Conservation (phyloP, 1,140 invertebrate genomes). For the Drosophila gunungcola region DNA sequence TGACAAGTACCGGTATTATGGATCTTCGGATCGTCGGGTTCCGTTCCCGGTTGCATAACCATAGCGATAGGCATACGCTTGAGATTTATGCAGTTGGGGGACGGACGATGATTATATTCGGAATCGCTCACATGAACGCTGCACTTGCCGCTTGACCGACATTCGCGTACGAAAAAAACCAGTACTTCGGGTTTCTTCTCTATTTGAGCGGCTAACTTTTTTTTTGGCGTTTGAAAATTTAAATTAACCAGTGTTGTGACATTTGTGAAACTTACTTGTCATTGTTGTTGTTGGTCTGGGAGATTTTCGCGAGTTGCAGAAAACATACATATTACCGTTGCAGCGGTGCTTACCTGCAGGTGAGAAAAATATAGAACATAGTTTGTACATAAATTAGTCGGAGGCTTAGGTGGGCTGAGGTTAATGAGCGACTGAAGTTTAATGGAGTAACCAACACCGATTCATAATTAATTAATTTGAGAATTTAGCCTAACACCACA, state of each 20-base stretch:
- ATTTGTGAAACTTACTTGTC: conserved; percentile 49
- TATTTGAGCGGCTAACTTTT: conserved; percentile 4
- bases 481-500: background rate
- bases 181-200: conserved; percentile 35
- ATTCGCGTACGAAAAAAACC: conserved; percentile 35
- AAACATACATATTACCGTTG: conserved; percentile 4
- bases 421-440: conserved; percentile 9
- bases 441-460: conserved; percentile 2
- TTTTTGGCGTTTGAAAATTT: conserved; percentile 27
- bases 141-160: conserved; percentile 60
- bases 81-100: conserved; percentile 29
- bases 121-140: conserved; percentile 47
- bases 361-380: conserved; percentile 3
- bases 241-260: conserved; percentile 42
- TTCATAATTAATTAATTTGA: conserved; percentile 5
- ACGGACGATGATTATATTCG: conserved; percentile 30
- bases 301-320: conserved; percentile 4
- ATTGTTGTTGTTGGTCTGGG: conserved; percentile 31
- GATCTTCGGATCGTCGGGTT: conserved; percentile 35
- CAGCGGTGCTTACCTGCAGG: conserved; percentile 27
- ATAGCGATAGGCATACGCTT: conserved; percentile 33
- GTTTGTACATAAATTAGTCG: conserved; percentile 14
- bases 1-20: conserved; percentile 75
- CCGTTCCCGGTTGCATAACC: conserved; percentile 48
- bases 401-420: conserved; percentile 1